These are phyloP conservation scores for Plagodis dolabraria DNA, from an alignment of 2,888 invertebrate species.

Conservation along the genomic window DNA sequence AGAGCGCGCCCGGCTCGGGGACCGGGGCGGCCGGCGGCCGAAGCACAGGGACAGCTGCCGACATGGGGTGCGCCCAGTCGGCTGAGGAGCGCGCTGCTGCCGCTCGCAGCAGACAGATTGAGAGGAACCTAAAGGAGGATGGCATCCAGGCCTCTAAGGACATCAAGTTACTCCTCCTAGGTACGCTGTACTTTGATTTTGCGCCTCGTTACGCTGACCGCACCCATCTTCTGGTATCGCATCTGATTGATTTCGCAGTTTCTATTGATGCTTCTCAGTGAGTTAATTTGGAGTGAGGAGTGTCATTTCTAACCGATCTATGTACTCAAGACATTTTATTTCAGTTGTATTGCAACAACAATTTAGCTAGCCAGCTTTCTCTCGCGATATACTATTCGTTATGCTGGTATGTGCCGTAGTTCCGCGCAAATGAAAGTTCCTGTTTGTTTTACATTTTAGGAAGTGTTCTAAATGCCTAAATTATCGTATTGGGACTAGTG, in stretches of 20 bases:
- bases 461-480: constrained; percentile 45
- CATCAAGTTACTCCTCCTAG: constrained; percentile 98
- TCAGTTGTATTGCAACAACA: not conserved
- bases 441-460: constrained; percentile 54
- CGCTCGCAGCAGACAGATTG: constrained; percentile 98
- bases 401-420: constrained; percentile 65
- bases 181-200: constrained; percentile 83
- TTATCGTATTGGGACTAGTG: constrained; percentile 17
- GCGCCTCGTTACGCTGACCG: constrained; percentile 56
- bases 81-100: constrained; percentile 99
- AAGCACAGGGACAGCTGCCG: constrained; percentile 81
- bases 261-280: constrained; percentile 23
- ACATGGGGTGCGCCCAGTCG: constrained; percentile 99
- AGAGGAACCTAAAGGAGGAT: constrained; percentile 99
- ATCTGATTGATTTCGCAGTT: constrained; percentile 32
- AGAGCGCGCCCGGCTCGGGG: constrained; percentile 85
- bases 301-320: not conserved
- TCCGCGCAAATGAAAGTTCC: constrained; percentile 72
- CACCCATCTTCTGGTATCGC: constrained; percentile 64
- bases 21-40: constrained; percentile 81
- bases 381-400: constrained; percentile 63
- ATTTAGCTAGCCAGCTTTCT: constrained; percentile 58
- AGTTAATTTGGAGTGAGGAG: not conserved
- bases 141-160: constrained; percentile 99
- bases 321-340: not conserved